Evolutionary conservation across 2,888 invertebrate genomes (phyloP).

Genomic region (Drosophila buzzatii): DNA sequence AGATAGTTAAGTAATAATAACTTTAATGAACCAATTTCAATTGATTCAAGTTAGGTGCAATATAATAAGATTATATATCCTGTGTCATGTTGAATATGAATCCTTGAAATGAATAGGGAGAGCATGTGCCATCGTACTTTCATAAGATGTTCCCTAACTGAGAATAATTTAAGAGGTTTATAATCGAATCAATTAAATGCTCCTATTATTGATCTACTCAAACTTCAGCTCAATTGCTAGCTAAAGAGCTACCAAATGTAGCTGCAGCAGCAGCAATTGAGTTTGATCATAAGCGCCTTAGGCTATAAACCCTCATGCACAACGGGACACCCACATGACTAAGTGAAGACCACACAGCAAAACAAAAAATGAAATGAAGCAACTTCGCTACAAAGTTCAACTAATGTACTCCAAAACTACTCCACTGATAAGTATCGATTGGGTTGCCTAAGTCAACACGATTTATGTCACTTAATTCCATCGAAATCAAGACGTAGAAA

Average conservation of each 20-base stretch:
- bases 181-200: background rate
- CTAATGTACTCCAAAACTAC: conserved; percentile 29
- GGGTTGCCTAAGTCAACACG: conserved; percentile 48
- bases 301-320: conserved; percentile 1
- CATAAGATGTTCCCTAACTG: background rate
- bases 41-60: too few species aligned
- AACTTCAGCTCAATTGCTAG: background rate
- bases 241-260: background rate
- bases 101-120: background rate
- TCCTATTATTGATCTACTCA: background rate
- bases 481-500: conserved; percentile 35
- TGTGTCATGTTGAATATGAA: background rate
- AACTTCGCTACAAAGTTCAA: conserved; percentile 6
- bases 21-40: too few species aligned
- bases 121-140: background rate
- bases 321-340: conserved; percentile 34
- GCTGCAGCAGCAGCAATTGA: background rate
- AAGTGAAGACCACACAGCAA: background rate
- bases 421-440: conserved; percentile 61
- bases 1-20: too few species aligned
- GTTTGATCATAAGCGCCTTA: conserved; percentile 36
- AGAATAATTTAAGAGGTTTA: background rate
- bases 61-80: background rate
- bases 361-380: background rate
- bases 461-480: conserved; percentile 72